Base-by-base conservation (phyloP, 2,113 vertebrate species). In the Nothobranchius kuhntae region DNA sequence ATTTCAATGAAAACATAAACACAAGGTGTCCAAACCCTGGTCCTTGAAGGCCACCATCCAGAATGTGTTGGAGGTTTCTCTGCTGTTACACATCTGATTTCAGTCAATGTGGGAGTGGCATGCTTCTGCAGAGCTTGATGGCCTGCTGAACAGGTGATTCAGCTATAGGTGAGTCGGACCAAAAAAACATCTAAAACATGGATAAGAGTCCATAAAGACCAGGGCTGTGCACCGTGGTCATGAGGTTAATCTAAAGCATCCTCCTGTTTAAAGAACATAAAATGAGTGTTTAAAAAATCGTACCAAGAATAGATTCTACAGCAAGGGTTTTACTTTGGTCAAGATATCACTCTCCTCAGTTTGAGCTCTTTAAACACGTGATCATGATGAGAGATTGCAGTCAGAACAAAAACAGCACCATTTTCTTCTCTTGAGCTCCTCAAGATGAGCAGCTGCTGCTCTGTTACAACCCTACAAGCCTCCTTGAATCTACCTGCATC, bases 401-500 rank as follows among this genome's bases (percentile, higher is more conserved):
- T 47, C 12, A 6, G 13, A 65, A 9, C 53, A 48, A 44, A 30
- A 56, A 14, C 44, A 21, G 7, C 30, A 64, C 21, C 8, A 3
- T 35, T 47, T 9, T n/a, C 15, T 44, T 52, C 12, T 12, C 58
- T 40, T 13, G 0, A 57, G 51, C 30, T 61, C 44, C 30, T 45
- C 10, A 55, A 72, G 61, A n/a, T 55, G 55, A 35, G 47, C 55
- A 36, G 44, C 45, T 44, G 60, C 13, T 54, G 9, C 53, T 58
- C 42, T 51, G 2, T 51, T 46, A 61, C 36, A 65, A 60, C 42
- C 9, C 3, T n/a, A 4, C 13, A 55, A 48, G 42, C 57, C 68
- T 51, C 11, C 35, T 48, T 15, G 57, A 5, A 13, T 24, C 21
- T 12, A 4, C 30, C 53, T 35, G 44, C 35, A 50, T n/a, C 44